Percentiles rank a stretch among this genome's conserved stretches.
Conservation (phyloP, 1,140 invertebrate genomes). For the Lysiphlebus fabarum region DNA sequence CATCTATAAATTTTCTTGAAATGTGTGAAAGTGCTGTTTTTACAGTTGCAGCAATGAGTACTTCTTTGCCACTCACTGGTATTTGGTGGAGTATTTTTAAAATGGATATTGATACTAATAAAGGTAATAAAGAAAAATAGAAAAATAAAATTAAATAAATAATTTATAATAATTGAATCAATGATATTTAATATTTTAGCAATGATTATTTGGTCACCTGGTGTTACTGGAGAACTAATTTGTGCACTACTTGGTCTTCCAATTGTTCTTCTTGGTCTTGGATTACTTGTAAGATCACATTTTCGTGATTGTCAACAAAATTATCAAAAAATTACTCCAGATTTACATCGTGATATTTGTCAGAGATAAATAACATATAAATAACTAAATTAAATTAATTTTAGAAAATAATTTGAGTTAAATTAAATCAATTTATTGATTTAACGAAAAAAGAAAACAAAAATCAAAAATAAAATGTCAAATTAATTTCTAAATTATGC, state of each 20-base stretch:
- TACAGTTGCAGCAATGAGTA: constrained; percentile 55
- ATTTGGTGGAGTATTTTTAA: constrained; percentile 64
- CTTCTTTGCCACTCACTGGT: constrained; percentile 57
- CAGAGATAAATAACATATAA: constrained; percentile 42
- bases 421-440: background rate
- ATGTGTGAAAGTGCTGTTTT: constrained; percentile 60
- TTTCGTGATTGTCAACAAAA: constrained; percentile 48
- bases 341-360: constrained; percentile 40
- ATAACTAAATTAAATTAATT: background rate
- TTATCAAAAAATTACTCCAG: constrained; percentile 33
- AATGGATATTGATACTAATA: constrained; percentile 43
- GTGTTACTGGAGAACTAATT: constrained; percentile 60
- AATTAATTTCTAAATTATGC: constrained; percentile 14
- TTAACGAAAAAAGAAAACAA: no score
- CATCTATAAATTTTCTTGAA: constrained; percentile 56
- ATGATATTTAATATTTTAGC: constrained; percentile 35
- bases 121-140: constrained; percentile 32
- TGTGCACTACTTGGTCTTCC: constrained; percentile 60
- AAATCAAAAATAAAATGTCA: background rate
- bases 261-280: constrained; percentile 58
- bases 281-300: constrained; percentile 56
- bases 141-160: constrained; percentile 3
- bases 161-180: background rate
- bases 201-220: constrained; percentile 55
- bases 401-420: background rate